phyloP scores from a whole-genome alignment of 2,113 vertebrate species.

The Nestor notabilis region DNA sequence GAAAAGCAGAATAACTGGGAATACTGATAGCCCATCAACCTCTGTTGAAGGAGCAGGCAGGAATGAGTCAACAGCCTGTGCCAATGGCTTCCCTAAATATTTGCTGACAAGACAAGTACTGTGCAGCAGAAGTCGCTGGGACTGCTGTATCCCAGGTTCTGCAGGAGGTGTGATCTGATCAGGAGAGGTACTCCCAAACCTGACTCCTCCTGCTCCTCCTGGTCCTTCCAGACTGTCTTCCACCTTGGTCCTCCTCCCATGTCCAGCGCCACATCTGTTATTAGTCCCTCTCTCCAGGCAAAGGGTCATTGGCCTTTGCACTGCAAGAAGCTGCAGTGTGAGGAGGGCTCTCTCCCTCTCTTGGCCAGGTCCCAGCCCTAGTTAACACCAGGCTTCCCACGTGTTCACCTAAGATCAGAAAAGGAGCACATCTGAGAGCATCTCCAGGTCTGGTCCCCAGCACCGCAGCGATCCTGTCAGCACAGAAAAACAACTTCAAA shows the following conservation, averaged over 20 bases:
- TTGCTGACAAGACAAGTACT: constrained; percentile 8
- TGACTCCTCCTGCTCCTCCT: background rate
- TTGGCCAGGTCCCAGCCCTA: background rate
- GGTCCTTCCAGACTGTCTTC: background rate
- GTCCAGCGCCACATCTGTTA: background rate
- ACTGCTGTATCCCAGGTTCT: background rate
- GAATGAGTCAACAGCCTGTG: background rate
- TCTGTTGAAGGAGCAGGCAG: background rate
- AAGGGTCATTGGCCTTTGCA: background rate
- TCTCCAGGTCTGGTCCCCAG: background rate
- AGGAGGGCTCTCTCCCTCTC: background rate
- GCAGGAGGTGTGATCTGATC: background rate
- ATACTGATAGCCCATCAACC: background rate
- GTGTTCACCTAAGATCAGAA: background rate
- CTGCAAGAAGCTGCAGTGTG: background rate
- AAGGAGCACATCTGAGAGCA: background rate
- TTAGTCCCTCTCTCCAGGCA: background rate
- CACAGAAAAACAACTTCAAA: background rate
- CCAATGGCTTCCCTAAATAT: background rate
- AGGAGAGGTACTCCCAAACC: background rate
- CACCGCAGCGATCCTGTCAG: background rate
- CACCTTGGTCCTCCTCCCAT: background rate
- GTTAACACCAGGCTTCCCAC: background rate
- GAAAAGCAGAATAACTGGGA: constrained; percentile 31
- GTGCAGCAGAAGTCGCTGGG: background rate